These are phyloP conservation scores for Cossypha polioptera DNA, from an alignment of 2,797 vertebrate genomes.

Conservation along the genomic window DNA sequence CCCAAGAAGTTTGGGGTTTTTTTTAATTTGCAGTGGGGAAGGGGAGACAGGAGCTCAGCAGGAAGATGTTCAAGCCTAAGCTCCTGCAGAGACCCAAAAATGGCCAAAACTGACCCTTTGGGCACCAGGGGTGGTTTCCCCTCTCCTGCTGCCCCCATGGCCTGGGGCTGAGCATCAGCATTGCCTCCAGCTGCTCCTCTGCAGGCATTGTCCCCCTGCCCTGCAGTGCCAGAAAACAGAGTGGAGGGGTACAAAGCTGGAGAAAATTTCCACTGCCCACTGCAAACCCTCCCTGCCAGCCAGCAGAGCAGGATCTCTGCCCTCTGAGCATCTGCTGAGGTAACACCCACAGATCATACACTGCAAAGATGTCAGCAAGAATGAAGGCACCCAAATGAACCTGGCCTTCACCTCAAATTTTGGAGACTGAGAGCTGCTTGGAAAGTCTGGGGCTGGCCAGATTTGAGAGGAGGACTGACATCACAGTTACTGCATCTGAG, in stretches of 20 bases:
- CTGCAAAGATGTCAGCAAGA: background rate
- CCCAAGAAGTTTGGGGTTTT: background rate
- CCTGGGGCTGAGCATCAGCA: fast-evolving
- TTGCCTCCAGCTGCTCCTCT: background rate
- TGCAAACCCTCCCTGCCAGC: background rate
- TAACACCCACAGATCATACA: too few relatives aligned
- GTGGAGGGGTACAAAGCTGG: background rate
- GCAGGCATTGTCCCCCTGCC: background rate
- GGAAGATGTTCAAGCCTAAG: background rate
- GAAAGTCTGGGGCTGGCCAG: too few relatives aligned
- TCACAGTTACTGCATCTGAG: fast-evolving
- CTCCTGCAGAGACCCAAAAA: background rate
- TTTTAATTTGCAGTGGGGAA: background rate
- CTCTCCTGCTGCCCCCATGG: background rate
- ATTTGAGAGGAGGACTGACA: background rate
- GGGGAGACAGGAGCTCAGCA: background rate
- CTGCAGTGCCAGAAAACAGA: background rate
- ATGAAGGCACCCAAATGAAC: background rate
- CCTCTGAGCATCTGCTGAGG: fast-evolving
- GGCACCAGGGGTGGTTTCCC: background rate
- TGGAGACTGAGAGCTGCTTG: background rate
- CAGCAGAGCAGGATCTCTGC: background rate
- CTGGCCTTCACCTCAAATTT: background rate
- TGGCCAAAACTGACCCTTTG: background rate
- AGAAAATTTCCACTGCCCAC: background rate